These are phyloP conservation scores for Julus scandinavius DNA, from an alignment of 2,888 invertebrate species.

Conservation along the genomic window DNA sequence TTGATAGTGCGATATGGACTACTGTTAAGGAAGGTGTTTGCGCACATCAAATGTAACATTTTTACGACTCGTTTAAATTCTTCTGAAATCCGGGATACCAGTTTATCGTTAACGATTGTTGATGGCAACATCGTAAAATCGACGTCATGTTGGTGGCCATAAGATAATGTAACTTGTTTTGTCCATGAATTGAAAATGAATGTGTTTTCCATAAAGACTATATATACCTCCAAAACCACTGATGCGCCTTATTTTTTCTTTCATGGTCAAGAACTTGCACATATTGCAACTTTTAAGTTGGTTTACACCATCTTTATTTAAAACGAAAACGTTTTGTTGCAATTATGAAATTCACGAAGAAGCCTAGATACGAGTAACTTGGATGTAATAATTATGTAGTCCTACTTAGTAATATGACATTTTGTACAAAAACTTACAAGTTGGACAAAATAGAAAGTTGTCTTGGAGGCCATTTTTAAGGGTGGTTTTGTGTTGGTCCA, in stretches of 20 bases:
- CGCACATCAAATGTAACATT: background rate
- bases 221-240: background rate
- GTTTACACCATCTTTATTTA: no score
- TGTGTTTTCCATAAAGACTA: background rate
- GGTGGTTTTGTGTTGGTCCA: no score
- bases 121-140: background rate
- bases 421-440: no score
- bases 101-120: background rate
- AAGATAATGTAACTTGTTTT: background rate
- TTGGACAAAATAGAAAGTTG: no score
- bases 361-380: no score
- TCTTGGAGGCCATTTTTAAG: no score
- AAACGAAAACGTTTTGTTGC: no score
- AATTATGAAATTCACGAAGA: no score
- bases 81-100: background rate
- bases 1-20: background rate
- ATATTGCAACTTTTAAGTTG: no score
- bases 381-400: no score
- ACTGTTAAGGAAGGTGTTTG: slow-evolving; percentile 7
- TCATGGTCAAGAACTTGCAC: background rate
- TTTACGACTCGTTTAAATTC: background rate
- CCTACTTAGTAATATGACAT: no score
- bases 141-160: background rate
- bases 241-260: background rate
- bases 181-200: background rate